Evolutionary conservation across 2,888 invertebrate genomes (phyloP).

Genomic region (Napeogenes inachia): DNA sequence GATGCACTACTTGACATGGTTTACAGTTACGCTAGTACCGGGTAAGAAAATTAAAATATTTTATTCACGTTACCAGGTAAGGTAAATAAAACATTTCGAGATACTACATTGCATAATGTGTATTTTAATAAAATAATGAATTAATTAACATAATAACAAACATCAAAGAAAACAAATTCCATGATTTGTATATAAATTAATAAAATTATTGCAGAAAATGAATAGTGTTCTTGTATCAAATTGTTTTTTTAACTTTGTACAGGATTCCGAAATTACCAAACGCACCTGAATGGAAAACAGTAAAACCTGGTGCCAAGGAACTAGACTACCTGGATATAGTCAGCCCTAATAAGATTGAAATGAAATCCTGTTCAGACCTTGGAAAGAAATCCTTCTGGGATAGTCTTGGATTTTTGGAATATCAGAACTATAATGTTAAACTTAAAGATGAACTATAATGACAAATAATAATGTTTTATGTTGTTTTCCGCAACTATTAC

Average conservation of each 20-base stretch:
- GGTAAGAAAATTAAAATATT: slow-evolving; percentile 54
- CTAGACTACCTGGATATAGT: slow-evolving; percentile 75
- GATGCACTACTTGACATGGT: slow-evolving; percentile 74
- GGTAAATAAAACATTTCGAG: too few species aligned
- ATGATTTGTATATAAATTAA: too few species aligned
- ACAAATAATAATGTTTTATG: too few species aligned
- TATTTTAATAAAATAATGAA: too few species aligned
- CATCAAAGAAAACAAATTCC: too few species aligned
- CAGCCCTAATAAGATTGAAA: slow-evolving; percentile 59
- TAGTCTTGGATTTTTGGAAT: slow-evolving; percentile 77
- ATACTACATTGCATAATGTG: too few species aligned
- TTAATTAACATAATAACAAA: too few species aligned
- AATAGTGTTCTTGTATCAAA: too few species aligned
- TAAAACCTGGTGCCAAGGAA: slow-evolving; percentile 53
- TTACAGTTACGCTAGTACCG: slow-evolving; percentile 75
- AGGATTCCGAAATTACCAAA: slow-evolving; percentile 61
- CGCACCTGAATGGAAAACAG: slow-evolving; percentile 45
- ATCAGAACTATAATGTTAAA: slow-evolving; percentile 62
- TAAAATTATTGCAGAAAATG: too few species aligned
- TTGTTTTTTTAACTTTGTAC: slow-evolving; percentile 24
- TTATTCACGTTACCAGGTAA: too few species aligned
- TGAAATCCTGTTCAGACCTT: slow-evolving; percentile 68
- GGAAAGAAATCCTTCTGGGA: slow-evolving; percentile 80
- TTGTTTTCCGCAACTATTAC: too few species aligned
- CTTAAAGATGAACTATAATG: slow-evolving; percentile 61